Base-by-base conservation (phyloP, 2,797 vertebrate genomes). In the Thalassophryne amazonica region DNA sequence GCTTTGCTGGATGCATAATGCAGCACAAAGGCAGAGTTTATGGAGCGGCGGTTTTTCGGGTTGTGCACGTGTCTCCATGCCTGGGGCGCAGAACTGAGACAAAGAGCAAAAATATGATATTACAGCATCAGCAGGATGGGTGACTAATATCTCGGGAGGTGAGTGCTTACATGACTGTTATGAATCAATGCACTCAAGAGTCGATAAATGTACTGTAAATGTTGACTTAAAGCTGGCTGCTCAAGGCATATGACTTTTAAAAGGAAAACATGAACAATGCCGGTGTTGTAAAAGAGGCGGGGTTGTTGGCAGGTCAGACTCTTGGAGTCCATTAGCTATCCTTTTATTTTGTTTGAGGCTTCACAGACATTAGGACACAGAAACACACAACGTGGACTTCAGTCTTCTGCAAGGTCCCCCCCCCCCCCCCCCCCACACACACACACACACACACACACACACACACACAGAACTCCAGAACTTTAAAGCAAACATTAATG, bases 81-180 rank as follows among this genome's bases (percentile, higher is more conserved):
- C 78, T 35, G 57, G 50, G 80, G 80, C 81, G 36, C 33, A 3
- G 40, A 57, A 57, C 41, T 67, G 61, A 74, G 65, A 83, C 78
- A 85, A 78, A 81, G 66, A 67, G 45, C 6, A 20, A 74, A 86
- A 80, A 88, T 85, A 82, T 87, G 80, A 88, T 83, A 88, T 85
- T 72, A 57, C 51, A 55, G 47, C 59, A 42, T 41, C 40, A 29
- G 42, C 48, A 36, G 48, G 38, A 45, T 47, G 40, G 57, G 48
- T 84, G 84, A 83, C 68, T 79, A 81, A 81, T 38, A 73, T 52
- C 69, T 60, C 31, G 4, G 32, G 59, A 82, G 73, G 83, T 80
- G 67, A 78, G 71, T 65, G 66, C 54, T 74, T 72, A 62, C 76
- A 70, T 68, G 86, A 73, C 67, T 81, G 78, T 83, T 84, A 84